phyloP scores from a whole-genome alignment of 2,797 vertebrate species.

The Danionella dracula region DNA sequence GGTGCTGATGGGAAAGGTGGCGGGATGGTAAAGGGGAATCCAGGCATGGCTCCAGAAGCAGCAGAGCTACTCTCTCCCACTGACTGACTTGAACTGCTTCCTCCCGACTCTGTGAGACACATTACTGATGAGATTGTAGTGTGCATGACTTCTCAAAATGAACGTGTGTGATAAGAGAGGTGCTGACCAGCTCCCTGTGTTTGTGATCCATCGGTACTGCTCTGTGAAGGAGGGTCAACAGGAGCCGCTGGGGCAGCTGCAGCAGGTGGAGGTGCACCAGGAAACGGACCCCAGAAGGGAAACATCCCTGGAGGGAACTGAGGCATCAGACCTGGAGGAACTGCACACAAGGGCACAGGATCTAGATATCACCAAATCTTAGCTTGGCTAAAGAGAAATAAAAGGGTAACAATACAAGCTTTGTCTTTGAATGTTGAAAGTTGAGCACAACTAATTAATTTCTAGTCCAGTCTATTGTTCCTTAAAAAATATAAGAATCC shows the following conservation, averaged over 20 bases:
- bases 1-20: slow-evolving; percentile 78
- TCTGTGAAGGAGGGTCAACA: slow-evolving; percentile 49
- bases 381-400: no score
- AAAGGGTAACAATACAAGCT: no score
- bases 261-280: slow-evolving; percentile 68
- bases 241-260: slow-evolving; percentile 38
- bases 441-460: no score
- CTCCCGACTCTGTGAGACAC: slow-evolving; percentile 45
- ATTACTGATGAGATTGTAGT: background rate
- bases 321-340: slow-evolving; percentile 84
- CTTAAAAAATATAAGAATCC: no score
- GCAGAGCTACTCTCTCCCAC: slow-evolving; percentile 53
- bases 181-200: slow-evolving; percentile 61
- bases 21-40: slow-evolving; percentile 79
- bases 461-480: no score
- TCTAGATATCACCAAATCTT: no score
- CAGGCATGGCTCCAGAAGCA: slow-evolving; percentile 63
- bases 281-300: slow-evolving; percentile 91
- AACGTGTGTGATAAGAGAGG: background rate
- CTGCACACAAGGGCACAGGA: slow-evolving; percentile 54
- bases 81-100: slow-evolving; percentile 55
- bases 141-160: background rate
- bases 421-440: no score
- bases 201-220: slow-evolving; percentile 51
- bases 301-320: slow-evolving; percentile 91